Evolutionary conservation across 92 coral and sea anemone genomes (phyloP).

Genomic region (Blastomussa wellsi): DNA sequence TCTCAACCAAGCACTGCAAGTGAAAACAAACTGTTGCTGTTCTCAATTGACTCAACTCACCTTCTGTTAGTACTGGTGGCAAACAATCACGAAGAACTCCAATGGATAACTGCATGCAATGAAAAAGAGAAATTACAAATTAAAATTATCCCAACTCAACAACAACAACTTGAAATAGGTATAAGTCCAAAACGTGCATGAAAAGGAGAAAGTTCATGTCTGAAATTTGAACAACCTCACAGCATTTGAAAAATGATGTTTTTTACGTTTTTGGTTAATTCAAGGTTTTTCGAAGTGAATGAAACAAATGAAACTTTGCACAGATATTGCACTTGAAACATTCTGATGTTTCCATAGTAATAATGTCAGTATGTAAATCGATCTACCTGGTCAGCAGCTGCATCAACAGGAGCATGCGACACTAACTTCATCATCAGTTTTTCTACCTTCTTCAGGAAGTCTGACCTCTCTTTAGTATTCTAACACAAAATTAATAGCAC

Average conservation of each 20-base stretch:
- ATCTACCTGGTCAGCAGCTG: slow-evolving; percentile 95
- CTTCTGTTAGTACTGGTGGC: slow-evolving; percentile 92
- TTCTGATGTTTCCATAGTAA: neutral
- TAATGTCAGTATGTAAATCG: neutral
- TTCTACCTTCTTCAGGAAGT: slow-evolving; percentile 84
- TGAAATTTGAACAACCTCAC: neutral
- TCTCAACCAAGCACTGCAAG: neutral
- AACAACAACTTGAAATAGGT: neutral
- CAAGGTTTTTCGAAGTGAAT: neutral
- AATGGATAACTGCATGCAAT: slow-evolving; percentile 74
- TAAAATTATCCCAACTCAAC: too few species aligned
- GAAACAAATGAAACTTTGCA: too few species aligned
- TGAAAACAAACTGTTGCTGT: neutral
- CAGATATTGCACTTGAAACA: too few species aligned
- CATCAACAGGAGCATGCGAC: slow-evolving; percentile 94
- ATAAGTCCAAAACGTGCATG: neutral
- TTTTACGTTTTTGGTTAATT: neutral
- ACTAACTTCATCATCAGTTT: slow-evolving; percentile 87
- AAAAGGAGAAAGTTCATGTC: neutral
- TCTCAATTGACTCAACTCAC: slow-evolving; percentile 33
- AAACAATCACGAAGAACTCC: slow-evolving; percentile 71
- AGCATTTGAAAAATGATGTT: neutral
- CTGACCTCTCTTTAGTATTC: slow-evolving; percentile 84
- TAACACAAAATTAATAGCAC: neutral
- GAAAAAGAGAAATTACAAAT: neutral